Conservation (phyloP, 2,113 vertebrate species). For the Malaclemys terrapin region DNA sequence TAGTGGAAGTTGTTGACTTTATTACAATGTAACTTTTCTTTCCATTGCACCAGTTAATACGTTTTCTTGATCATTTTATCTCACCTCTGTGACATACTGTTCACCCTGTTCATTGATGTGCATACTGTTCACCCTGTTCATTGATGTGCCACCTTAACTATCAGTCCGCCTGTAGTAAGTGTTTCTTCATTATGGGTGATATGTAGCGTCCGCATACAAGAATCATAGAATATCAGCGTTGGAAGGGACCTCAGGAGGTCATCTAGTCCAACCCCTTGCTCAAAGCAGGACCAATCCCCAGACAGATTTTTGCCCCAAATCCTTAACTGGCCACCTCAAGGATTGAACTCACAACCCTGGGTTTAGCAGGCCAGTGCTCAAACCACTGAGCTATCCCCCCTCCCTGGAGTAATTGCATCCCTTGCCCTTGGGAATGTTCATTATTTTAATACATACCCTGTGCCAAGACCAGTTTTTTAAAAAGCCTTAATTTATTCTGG, state of each 20-base stretch:
- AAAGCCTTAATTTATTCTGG: background rate
- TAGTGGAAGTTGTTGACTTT: conserved; percentile 55
- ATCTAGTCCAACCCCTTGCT: no score
- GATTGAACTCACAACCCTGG: no score
- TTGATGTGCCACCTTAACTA: rapidly evolving
- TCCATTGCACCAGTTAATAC: background rate
- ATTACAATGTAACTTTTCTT: conserved; percentile 13
- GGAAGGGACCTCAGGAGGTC: no score
- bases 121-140: background rate
- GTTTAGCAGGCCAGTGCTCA: no score
- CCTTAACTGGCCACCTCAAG: no score
- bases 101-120: rapidly evolving
- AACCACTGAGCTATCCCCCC: no score
- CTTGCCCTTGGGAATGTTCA: background rate
- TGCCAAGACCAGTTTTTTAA: background rate
- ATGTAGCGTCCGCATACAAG: conserved; percentile 5
- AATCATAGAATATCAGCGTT: no score
- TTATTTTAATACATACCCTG: rapidly evolving
- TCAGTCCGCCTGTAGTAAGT: background rate
- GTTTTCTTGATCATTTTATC: background rate
- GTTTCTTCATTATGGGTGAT: background rate
- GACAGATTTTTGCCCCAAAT: no score
- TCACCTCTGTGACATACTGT: background rate
- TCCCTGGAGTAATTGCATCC: background rate
- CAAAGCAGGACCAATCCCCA: no score